Evolutionary conservation across 2,113 vertebrate genomes (phyloP).

Genomic region (Sus scrofa): DNA sequence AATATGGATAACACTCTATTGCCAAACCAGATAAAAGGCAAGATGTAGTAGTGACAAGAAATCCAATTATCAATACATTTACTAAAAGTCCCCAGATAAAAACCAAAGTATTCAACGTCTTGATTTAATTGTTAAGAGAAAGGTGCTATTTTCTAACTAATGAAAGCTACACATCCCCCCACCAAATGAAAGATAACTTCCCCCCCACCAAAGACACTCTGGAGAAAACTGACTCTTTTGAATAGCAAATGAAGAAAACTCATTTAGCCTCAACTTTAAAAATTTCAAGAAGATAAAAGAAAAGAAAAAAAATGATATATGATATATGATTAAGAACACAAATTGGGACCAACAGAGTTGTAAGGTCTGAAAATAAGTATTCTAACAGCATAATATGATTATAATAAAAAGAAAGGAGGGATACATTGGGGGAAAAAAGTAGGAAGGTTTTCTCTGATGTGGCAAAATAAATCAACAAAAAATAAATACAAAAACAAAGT

Average conservation of each 20-base stretch:
- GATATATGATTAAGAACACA: background rate
- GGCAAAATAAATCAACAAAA: constrained; percentile 5
- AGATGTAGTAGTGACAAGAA: background rate
- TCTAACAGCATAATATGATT: background rate
- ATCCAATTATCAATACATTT: constrained; percentile 44
- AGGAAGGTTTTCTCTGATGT: background rate
- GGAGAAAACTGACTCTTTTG: constrained; percentile 1
- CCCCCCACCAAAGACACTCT: background rate
- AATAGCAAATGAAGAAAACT: constrained; percentile 6
- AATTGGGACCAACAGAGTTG: background rate
- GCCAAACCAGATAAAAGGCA: constrained; percentile 2
- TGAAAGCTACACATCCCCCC: background rate
- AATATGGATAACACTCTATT: background rate
- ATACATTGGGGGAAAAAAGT: background rate
- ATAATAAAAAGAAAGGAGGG: background rate
- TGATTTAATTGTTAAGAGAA: constrained; percentile 42
- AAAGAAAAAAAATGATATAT: background rate
- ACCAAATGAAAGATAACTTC: too few relatives aligned
- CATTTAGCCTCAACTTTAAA: background rate
- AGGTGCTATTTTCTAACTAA: constrained; percentile 32
- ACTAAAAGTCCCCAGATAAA: background rate
- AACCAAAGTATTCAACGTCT: background rate
- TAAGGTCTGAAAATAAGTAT: background rate
- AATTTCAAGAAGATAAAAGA: background rate
- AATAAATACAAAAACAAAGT: background rate